Evolutionary conservation across 2,888 invertebrate genomes (phyloP), one percentile per base, ranked within the genome.

Genomic region (Coremacera marginata): DNA sequence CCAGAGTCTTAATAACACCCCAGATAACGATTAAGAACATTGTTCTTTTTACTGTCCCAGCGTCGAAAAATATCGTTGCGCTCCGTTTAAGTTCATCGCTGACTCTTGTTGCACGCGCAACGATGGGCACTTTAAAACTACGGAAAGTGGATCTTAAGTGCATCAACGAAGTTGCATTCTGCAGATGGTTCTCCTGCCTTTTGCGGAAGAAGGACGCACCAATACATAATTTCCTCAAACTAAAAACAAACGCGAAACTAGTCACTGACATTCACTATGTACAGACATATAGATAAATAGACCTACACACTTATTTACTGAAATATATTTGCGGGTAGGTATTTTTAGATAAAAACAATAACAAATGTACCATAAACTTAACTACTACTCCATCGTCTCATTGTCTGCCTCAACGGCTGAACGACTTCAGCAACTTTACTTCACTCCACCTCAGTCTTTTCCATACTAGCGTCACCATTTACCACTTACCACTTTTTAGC

Each of bases 361-460:
- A 70, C 52, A n/a, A 65, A 27, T 63, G 19, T 63, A 14, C 37
- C 9, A 44, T 25, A 44, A 68, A 68, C 34, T 55, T 19, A 55
- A 22, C 57, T 34, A n/a, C 65, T 65, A 19, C 65, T n/a, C 7
- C 37, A 22, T 27, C 57, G 27, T 25, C 25, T 60, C 57, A 37
- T 22, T 44, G 67, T 67, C 37, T 34, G 34, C 19, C 78, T 74
- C 62, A 67, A 77, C 77, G 78, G 76, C 75, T 78, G 67, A 78
- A 77, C 77, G 77, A 78, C 65, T 77, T 60, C 67, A 19, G 60
- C 57, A 37, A 34, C 27, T 44, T 11, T 71, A 51, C 72, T 31
- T 27, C 5, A 31, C 65, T 65, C 27, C 37, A 22, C n/a, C 65
- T 34, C 55, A 67, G 14, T 14, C 65, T 31, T 11, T 44, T 44